Evolutionary conservation across 2,797 vertebrate genomes (phyloP).

Genomic region (Pampus argenteus): DNA sequence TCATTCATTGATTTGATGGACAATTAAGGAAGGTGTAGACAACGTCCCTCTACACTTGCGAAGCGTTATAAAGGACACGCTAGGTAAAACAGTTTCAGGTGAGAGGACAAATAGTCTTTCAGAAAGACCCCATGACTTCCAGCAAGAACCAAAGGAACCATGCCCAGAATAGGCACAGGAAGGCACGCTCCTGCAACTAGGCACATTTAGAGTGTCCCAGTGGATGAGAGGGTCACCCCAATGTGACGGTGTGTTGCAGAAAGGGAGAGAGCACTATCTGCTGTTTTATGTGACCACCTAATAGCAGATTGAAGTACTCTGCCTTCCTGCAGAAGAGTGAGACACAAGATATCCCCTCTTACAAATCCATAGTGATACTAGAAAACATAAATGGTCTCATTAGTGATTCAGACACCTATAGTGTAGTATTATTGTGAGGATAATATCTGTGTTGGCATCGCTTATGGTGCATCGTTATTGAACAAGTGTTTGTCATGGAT

Average conservation of each 20-base stretch:
- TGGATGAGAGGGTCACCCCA: slow-evolving; percentile 58
- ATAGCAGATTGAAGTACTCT: not conserved
- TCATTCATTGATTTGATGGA: too few relatives aligned
- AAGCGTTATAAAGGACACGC: slow-evolving; percentile 22
- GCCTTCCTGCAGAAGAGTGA: not conserved
- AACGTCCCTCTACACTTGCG: too few relatives aligned
- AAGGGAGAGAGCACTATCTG: slow-evolving; percentile 23
- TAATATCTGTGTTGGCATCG: not conserved
- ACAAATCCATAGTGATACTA: slow-evolving; percentile 6
- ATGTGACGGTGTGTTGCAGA: slow-evolving; percentile 46
- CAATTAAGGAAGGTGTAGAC: too few relatives aligned
- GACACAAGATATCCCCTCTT: not conserved
- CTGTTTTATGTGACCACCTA: slow-evolving; percentile 20
- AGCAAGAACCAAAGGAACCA: slow-evolving; percentile 31
- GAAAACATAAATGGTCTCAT: slow-evolving; percentile 22
- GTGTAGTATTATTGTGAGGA: not conserved
- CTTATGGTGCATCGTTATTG: not conserved
- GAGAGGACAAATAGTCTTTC: slow-evolving; percentile 54
- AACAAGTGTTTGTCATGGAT: too few relatives aligned
- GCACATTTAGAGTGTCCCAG: slow-evolving; percentile 62
- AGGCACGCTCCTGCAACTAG: slow-evolving; percentile 44
- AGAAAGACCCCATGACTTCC: slow-evolving; percentile 54
- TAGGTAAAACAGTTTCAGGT: slow-evolving; percentile 48
- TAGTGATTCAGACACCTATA: slow-evolving; percentile 1
- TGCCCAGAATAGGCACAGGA: slow-evolving; percentile 46